phyloP scores from a whole-genome alignment of 2,888 invertebrate genomes.

The Megastigmus dorsalis region DNA sequence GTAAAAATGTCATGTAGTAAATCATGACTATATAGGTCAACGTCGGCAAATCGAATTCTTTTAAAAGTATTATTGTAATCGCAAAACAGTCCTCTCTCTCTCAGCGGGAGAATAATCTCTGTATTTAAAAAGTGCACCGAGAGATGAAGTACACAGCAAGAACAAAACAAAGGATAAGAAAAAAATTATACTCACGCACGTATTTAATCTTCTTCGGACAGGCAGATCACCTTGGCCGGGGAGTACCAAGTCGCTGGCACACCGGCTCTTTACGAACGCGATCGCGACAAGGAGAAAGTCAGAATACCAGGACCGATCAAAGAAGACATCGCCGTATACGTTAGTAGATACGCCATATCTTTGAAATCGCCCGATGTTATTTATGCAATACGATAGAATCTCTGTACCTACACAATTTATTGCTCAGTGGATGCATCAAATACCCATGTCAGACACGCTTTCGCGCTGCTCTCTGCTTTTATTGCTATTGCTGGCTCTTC shows the following conservation, averaged over 20 bases:
- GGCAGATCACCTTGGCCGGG: slow-evolving; percentile 73
- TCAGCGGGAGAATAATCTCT: slow-evolving; percentile 1
- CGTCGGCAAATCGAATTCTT: too few relatives aligned
- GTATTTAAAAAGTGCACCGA: slow-evolving; percentile 19
- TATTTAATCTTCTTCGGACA: slow-evolving; percentile 59
- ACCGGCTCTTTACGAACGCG: slow-evolving; percentile 75
- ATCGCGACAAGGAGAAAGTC: slow-evolving; percentile 77
- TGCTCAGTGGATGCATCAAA: too few relatives aligned
- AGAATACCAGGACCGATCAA: slow-evolving; percentile 79
- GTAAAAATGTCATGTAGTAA: too few relatives aligned
- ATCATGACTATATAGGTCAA: too few relatives aligned
- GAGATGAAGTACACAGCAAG: slow-evolving; percentile 15
- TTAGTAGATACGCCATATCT: slow-evolving; percentile 68
- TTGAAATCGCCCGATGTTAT: neutral
- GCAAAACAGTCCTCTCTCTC: neutral
- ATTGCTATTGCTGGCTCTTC: too few relatives aligned
- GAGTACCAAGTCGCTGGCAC: slow-evolving; percentile 75
- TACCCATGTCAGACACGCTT: too few relatives aligned
- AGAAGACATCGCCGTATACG: slow-evolving; percentile 79
- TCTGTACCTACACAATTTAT: too few relatives aligned
- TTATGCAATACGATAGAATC: too few relatives aligned
- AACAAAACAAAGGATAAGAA: slow-evolving; percentile 11
- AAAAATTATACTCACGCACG: slow-evolving; percentile 21
- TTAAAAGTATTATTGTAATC: too few relatives aligned
- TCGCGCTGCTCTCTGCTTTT: too few relatives aligned